Evolutionary conservation across 2,888 invertebrate genomes (phyloP).

Genomic region (Platycnemis pennipes): DNA sequence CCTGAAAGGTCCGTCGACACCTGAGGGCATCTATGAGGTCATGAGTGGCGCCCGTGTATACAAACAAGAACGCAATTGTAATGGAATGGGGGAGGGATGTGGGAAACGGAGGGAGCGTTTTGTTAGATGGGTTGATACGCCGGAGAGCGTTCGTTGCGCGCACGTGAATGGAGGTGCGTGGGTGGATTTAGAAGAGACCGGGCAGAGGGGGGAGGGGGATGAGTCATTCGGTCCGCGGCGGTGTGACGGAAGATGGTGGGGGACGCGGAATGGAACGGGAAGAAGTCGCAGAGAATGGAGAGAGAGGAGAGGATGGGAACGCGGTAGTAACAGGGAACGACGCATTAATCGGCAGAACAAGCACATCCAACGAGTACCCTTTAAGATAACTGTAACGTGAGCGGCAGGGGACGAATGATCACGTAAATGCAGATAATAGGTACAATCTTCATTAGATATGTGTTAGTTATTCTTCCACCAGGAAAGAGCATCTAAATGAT

Average conservation of each 20-base stretch:
- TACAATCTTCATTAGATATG: too few relatives aligned
- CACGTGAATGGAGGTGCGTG: not conserved
- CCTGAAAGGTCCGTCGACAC: conserved; percentile 19
- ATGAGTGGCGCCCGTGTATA: not conserved
- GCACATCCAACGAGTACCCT: too few relatives aligned
- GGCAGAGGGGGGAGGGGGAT: not conserved
- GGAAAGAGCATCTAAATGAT: too few relatives aligned
- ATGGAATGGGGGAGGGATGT: not conserved
- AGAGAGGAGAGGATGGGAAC: not conserved
- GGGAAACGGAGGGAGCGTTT: not conserved
- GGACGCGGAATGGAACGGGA: not conserved
- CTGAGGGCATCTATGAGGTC: conserved; percentile 14
- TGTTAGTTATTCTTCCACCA: too few relatives aligned
- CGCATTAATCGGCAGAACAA: too few relatives aligned
- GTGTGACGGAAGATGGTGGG: not conserved
- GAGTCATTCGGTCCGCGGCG: not conserved
- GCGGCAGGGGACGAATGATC: too few relatives aligned
- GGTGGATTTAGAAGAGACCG: not conserved
- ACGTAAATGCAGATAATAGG: too few relatives aligned
- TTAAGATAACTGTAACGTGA: too few relatives aligned
- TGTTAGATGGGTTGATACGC: not conserved
- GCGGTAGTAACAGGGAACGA: not conserved
- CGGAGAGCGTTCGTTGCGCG: not conserved
- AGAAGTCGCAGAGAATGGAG: not conserved
- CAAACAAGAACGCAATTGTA: conserved; percentile 6